Evolutionary conservation across 2,797 vertebrate species (phyloP).

Genomic region (Steatocranus sp.): DNA sequence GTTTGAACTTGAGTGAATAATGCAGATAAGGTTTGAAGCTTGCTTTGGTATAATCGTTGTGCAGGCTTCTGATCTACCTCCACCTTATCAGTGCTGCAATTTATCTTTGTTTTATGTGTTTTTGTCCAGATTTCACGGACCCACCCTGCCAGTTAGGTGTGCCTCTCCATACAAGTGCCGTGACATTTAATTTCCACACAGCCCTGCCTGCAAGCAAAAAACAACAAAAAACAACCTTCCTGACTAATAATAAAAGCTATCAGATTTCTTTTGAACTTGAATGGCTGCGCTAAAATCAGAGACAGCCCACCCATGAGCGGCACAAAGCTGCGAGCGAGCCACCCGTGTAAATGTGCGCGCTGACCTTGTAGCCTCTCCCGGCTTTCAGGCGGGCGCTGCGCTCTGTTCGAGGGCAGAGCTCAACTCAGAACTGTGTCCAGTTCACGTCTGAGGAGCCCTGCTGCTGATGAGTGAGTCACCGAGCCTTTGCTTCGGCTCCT

Average conservation of each 20-base stretch:
- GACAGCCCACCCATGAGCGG: background rate
- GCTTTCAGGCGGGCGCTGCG: constrained; percentile 15
- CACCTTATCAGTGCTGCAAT: background rate
- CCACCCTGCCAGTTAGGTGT: background rate
- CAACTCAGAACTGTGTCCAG: constrained; percentile 49
- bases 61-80: background rate
- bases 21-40: background rate
- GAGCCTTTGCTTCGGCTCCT: constrained; percentile 57
- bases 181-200: constrained; percentile 25
- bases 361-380: constrained; percentile 45
- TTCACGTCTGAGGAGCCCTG: constrained; percentile 56
- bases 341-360: constrained; percentile 28
- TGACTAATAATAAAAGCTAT: background rate
- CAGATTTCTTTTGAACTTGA: constrained; percentile 16
- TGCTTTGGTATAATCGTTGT: background rate
- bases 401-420: constrained; percentile 36
- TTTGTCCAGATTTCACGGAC: background rate
- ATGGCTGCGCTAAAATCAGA: background rate
- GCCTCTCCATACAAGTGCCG: constrained; percentile 4
- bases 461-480: constrained; percentile 68
- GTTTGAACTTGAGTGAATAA: constrained; percentile 25
- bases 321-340: background rate
- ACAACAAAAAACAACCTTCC: background rate
- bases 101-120: background rate
- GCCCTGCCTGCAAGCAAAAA: background rate